Base-by-base conservation (phyloP, 2,113 vertebrate species). In the Egretta garzetta region DNA sequence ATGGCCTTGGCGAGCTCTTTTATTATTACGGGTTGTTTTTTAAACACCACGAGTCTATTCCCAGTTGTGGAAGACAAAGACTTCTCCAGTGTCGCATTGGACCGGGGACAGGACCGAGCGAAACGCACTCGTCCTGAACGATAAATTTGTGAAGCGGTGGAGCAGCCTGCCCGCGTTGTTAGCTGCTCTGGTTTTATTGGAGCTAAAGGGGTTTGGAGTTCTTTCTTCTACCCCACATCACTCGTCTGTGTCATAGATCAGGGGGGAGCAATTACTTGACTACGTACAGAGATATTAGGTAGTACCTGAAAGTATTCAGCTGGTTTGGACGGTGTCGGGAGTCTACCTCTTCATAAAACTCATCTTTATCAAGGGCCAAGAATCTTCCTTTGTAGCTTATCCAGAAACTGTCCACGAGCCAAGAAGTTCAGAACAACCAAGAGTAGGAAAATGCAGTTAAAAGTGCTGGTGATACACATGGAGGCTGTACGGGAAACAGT, bases 251-350 rank as follows among this genome's bases (percentile, higher is more conserved):
- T n/a, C 27, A 3, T 3, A 7, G 77, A 14, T 35, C 41, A 62
- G 32, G 59, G 39, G 55, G 79, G 24, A 79, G 21, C 17, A 43
- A 59, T 74, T 73, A 22, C 27, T 41, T 85, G 64, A 35, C 33
- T 26, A 1, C 0, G 1, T 5, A 3, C 8, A 62, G 80, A 53
- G 35, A 23, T 66, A 66, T n/a, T 18, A 37, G 43, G 43, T 28
- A 53, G 30, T 28, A 63, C 32, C 37, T 80, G 41, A 86, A 80
- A 67, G 23, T 47, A n/a, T 72, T 73, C 33, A 71, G 52, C 75
- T 45, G 35, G 6, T 93, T 86, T 79, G 52, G 47, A 32, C 1
- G 1, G 32, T 63, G 32, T 47, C 35, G 83, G 83, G 59, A 74
- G 55, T 12, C 30, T 66, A 37, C 22, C 17, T 84, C 35, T 94